Conservation (phyloP, 1,140 invertebrate genomes). For the Drosophila bipectinata region DNA sequence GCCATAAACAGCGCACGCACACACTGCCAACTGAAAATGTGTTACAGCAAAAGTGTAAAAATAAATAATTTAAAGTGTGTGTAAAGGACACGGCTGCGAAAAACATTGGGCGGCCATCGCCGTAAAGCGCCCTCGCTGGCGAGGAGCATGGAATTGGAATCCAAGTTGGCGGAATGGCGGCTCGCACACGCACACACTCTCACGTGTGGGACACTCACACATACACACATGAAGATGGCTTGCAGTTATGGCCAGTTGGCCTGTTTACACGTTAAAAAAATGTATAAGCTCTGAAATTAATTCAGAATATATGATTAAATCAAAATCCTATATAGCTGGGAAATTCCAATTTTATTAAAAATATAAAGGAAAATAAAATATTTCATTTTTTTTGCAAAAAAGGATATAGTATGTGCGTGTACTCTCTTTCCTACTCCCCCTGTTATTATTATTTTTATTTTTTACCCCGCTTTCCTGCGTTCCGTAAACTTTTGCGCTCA, state of each 20-base stretch:
- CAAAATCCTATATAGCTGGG: too few relatives aligned
- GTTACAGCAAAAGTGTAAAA: conserved; percentile 81
- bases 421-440: conserved; percentile 44
- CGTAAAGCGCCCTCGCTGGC: conserved; percentile 62
- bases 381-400: neutral
- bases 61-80: conserved; percentile 83
- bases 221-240: conserved; percentile 10
- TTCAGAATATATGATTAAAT: neutral
- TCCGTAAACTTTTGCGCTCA: conserved; percentile 78
- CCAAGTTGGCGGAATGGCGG: conserved; percentile 43
- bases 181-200: conserved; percentile 27
- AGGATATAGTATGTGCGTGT: conserved; percentile 31
- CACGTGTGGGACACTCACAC: conserved; percentile 1
- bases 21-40: conserved; percentile 55
- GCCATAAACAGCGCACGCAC: conserved; percentile 8
- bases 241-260: conserved; percentile 40
- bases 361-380: neutral
- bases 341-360: neutral
- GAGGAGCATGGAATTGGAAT: conserved; percentile 54
- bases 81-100: conserved; percentile 77
- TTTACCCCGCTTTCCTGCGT: conserved; percentile 29
- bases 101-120: conserved; percentile 56
- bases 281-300: neutral
- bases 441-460: neutral
- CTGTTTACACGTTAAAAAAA: conserved; percentile 3